Conservation (phyloP, 92 coral and sea anemone species). For the Umimayanthus kanabou region DNA sequence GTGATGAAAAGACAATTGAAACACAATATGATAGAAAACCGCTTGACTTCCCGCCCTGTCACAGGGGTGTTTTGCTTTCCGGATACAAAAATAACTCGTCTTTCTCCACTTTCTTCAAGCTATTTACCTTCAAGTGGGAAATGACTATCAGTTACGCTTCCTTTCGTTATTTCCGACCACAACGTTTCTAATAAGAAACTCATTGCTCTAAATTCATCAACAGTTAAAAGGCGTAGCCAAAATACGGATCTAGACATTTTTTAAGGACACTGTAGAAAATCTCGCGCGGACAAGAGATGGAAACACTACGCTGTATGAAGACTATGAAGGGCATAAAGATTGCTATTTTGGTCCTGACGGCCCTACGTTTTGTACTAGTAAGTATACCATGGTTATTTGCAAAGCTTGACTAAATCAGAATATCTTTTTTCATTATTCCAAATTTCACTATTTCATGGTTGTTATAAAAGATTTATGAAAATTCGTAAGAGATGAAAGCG, state of each 20-base stretch:
- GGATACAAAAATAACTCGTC: neutral
- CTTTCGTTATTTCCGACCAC: conserved; percentile 15
- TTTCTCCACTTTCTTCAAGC: neutral
- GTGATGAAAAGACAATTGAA: neutral
- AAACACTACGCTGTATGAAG: neutral
- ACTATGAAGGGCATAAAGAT: neutral
- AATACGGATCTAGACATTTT: neutral
- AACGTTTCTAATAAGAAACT: neutral
- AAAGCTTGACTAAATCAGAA: neutral
- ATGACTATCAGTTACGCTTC: neutral
- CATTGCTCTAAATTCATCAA: neutral
- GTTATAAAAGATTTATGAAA: neutral
- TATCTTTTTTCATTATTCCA: neutral
- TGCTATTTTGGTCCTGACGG: neutral
- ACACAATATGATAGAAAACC: neutral
- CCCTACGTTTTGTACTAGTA: conserved; percentile 11
- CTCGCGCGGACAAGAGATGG: neutral
- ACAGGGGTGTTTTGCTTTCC: conserved; percentile 6
- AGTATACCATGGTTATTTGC: neutral
- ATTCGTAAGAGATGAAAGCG: too few relatives aligned
- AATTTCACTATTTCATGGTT: neutral
- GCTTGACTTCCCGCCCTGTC: neutral
- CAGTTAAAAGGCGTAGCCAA: neutral
- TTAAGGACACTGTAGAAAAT: neutral
- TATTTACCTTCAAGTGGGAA: neutral